A percentile compares a stretch with the other conserved stretches of the same genome.
phyloP scores from a whole-genome alignment of 2,113 vertebrate species.

The Macaca nemestrina region DNA sequence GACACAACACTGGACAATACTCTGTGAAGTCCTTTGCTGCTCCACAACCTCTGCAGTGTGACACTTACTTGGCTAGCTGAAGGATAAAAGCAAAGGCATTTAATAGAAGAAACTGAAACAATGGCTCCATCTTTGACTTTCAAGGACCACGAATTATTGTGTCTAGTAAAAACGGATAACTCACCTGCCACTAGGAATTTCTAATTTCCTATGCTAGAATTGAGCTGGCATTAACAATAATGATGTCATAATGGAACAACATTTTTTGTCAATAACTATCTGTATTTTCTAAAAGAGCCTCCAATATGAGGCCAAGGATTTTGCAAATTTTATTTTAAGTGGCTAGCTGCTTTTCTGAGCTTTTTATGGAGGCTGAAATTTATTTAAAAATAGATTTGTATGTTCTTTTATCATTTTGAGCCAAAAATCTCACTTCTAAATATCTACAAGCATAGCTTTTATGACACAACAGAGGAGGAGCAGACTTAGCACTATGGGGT shows the following conservation, averaged over 20 bases:
- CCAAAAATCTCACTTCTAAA: not conserved
- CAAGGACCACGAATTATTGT: not conserved
- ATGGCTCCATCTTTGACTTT: not conserved
- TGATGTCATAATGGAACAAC: not conserved
- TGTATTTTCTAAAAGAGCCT: not conserved
- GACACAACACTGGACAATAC: not conserved
- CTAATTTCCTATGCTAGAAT: not conserved
- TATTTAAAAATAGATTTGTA: conserved; percentile 9
- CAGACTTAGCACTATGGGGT: too few species aligned
- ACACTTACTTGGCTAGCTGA: not conserved
- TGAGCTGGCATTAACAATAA: not conserved
- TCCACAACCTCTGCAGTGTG: not conserved
- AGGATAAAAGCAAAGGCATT: not conserved
- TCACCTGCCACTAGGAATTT: not conserved
- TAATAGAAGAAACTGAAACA: not conserved
- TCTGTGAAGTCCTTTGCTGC: not conserved
- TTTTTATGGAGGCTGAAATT: not conserved
- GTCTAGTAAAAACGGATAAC: not conserved
- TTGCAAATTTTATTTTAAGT: not conserved
- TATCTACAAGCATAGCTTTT: not conserved
- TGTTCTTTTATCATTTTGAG: not conserved
- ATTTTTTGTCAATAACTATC: not conserved
- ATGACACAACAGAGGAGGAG: not conserved
- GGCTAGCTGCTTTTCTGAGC: not conserved
- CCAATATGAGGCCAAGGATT: not conserved